Evolutionary conservation across 37 sponge, comb jelly and placozoan genomes (phyloP), one percentile per base, ranked within the genome.

Genomic region (Aplysina aerophoba): DNA sequence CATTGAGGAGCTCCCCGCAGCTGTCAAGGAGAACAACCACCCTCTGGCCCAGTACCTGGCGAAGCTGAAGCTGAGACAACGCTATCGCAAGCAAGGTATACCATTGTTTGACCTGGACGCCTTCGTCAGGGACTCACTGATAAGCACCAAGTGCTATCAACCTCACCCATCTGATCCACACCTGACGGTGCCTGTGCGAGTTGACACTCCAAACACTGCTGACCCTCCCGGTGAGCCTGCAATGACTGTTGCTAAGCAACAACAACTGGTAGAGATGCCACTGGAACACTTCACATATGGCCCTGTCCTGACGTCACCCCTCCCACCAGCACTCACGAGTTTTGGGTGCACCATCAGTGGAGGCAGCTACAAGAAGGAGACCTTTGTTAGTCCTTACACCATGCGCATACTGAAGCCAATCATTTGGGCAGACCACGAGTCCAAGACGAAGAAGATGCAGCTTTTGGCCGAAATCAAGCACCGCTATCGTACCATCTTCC

Each of bases 311-410:
- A 36, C 80, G 5, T 53, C 64, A 59, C 34, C 54, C 27, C 63
- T 77, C 4, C 55, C 79, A 56, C 68, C 86, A 14, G 40, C 62
- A 11, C 67, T 78, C 56, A 54, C 55, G n/a, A 67, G 28, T 22
- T 85, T 81, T 59, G 25, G 30, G 21, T 69, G 59, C 60, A 66
- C 35, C 3, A 58, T 83, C 44, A 24, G 24, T 15, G 81, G 91
- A 80, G 55, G 40, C 27, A 30, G 25, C 20, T 36, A 37, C 50
- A 17, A 37, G 14, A 5, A 19, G 22, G 57, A 66, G 15, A 64
- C 84, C 36, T 33, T 92, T 34, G 80, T 73, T 0, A 93, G 93
- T 66, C 90, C 93, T 27, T 89, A 87, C 79, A 93, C 93, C n/a
- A 36, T 86, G 2, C 68, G 92, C 22, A 37, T 80, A 6, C 86